Percentiles rank a stretch among this genome's conserved stretches.
phyloP scores from a whole-genome alignment of 1,140 invertebrate genomes.

The Yoshiicerus persimilis region DNA sequence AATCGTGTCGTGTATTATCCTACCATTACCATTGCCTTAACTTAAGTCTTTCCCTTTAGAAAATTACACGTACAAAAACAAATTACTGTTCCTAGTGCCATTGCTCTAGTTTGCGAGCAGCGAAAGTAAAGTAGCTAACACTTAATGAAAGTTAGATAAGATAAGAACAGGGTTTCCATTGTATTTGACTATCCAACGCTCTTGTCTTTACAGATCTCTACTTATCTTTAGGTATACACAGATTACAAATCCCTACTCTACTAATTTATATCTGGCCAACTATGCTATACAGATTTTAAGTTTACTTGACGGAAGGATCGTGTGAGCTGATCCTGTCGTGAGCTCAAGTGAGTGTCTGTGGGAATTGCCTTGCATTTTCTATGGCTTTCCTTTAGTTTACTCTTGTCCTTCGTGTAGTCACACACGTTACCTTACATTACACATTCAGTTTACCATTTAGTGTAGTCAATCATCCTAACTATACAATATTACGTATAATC shows the following conservation, averaged over 20 bases:
- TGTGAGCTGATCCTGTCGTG: background rate
- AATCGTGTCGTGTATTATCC: background rate
- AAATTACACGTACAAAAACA: background rate
- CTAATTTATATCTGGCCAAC: background rate
- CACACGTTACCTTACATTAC: background rate
- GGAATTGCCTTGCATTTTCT: background rate
- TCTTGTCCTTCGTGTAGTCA: background rate
- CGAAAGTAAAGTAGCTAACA: background rate
- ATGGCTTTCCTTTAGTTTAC: background rate
- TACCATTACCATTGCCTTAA: background rate
- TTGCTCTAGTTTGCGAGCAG: background rate
- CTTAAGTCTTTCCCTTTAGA: background rate
- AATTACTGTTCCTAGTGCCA: background rate
- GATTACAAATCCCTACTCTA: background rate
- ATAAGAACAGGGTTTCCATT: background rate
- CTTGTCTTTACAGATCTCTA: background rate
- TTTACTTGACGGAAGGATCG: background rate
- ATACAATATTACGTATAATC: background rate
- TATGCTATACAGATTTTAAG: background rate
- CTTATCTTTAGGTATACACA: background rate
- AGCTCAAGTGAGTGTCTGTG: background rate
- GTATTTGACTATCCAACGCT: background rate
- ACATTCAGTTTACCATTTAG: background rate
- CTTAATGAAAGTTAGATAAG: background rate
- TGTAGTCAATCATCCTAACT: background rate